phyloP scores from a whole-genome alignment of 2,888 invertebrate genomes.

The Lithophane socia region DNA sequence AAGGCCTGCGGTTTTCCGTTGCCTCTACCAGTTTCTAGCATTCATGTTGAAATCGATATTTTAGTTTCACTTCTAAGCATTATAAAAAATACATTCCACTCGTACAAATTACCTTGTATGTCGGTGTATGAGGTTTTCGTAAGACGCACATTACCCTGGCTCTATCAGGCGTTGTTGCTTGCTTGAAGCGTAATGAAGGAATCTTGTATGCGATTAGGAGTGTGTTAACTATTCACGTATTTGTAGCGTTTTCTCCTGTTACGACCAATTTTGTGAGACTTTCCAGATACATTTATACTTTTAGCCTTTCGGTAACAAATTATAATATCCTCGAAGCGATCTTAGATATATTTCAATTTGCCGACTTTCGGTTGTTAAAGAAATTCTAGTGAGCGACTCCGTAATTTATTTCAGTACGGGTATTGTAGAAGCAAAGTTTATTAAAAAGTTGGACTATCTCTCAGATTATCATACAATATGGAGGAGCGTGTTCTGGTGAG shows the following conservation, averaged over 20 bases:
- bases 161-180: slow-evolving; percentile 5
- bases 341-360: slow-evolving; percentile 38
- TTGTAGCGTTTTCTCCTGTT: slow-evolving; percentile 51
- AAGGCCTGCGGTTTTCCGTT: slow-evolving; percentile 60
- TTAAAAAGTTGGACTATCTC: slow-evolving; percentile 70
- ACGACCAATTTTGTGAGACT: slow-evolving; percentile 14
- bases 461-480: slow-evolving; percentile 71
- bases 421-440: slow-evolving; percentile 62
- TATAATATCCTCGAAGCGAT: slow-evolving; percentile 16
- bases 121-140: slow-evolving; percentile 7
- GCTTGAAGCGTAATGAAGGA: slow-evolving; percentile 66
- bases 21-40: slow-evolving; percentile 47
- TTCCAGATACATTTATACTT: background rate
- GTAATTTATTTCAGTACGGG: slow-evolving; percentile 59
- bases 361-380: slow-evolving; percentile 54
- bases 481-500: slow-evolving; percentile 55
- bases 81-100: slow-evolving; percentile 33
- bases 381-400: slow-evolving; percentile 54
- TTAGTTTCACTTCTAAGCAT: slow-evolving; percentile 55
- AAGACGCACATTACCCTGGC: slow-evolving; percentile 28
- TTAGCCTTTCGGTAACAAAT: background rate
- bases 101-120: slow-evolving; percentile 5
- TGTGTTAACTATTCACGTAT: slow-evolving; percentile 69
- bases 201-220: slow-evolving; percentile 70
- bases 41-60: slow-evolving; percentile 55